phyloP scores from a whole-genome alignment of 2,888 invertebrate species.

The Dicycla oo region DNA sequence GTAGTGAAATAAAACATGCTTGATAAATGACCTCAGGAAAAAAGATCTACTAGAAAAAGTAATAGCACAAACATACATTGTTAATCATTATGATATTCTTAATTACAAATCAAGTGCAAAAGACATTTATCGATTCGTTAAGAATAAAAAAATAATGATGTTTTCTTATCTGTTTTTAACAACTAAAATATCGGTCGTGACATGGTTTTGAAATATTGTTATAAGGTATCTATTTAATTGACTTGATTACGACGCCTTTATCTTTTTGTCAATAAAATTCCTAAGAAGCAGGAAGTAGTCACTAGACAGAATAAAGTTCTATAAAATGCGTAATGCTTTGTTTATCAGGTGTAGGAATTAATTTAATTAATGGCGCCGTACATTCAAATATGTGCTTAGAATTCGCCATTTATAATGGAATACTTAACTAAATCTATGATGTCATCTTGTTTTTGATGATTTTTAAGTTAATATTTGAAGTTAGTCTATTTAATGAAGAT shows the following conservation, averaged over 20 bases:
- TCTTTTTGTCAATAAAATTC: conserved; percentile 5
- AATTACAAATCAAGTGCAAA: not conserved
- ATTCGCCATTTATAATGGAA: not conserved
- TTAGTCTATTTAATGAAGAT: not conserved
- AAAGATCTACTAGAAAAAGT: not conserved
- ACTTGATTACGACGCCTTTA: not conserved
- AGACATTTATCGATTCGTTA: conserved; percentile 8
- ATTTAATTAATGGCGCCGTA: not conserved
- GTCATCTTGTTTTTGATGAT: not conserved
- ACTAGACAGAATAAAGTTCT: not conserved
- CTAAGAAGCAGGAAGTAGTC: conserved; percentile 6
- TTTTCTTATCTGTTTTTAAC: conserved; percentile 24
- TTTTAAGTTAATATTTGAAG: conserved; percentile 3
- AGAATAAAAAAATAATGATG: not conserved
- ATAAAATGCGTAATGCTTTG: not conserved
- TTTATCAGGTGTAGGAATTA: not conserved
- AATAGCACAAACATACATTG: not conserved
- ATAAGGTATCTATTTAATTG: conserved; percentile 4
- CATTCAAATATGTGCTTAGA: not conserved
- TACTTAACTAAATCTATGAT: not conserved
- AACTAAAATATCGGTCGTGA: conserved; percentile 10
- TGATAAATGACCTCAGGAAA: not conserved
- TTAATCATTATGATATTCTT: not conserved
- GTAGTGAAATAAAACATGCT: not conserved
- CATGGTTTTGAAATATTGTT: conserved; percentile 13